Evolutionary conservation across 2,113 vertebrate genomes (phyloP).

Genomic region (Anoura caudifer): DNA sequence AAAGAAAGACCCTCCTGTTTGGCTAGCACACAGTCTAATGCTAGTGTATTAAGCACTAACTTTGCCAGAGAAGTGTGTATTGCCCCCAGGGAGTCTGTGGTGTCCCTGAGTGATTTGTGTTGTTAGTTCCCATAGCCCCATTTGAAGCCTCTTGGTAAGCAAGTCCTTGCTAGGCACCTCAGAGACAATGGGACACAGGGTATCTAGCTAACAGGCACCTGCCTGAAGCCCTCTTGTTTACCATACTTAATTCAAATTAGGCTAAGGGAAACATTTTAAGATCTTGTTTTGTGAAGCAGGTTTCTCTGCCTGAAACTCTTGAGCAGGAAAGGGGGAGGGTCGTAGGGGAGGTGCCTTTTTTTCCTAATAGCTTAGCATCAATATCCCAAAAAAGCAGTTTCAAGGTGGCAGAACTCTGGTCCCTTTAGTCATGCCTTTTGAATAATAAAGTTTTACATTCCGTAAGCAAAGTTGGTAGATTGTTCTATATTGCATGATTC

Average conservation of each 20-base stretch:
- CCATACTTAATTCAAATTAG: not conserved
- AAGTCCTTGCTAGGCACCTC: not conserved
- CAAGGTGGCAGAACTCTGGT: not conserved
- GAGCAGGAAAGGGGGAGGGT: not conserved
- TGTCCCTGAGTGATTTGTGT: not conserved
- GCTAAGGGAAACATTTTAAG: not conserved
- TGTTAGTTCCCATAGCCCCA: not conserved
- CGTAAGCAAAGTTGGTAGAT: not conserved
- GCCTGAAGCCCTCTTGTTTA: not conserved
- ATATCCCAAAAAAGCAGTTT: not conserved
- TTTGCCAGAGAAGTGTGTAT: not conserved
- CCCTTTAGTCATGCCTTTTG: not conserved
- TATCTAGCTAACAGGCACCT: not conserved
- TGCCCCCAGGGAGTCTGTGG: not conserved
- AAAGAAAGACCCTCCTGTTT: not conserved
- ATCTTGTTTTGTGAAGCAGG: not conserved
- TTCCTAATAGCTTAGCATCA: not conserved
- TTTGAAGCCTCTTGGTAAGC: not conserved
- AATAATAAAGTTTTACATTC: not conserved
- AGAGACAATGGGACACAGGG: not conserved
- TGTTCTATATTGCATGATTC: not conserved
- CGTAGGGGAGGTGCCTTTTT: not conserved
- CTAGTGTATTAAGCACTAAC: not conserved
- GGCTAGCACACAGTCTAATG: not conserved
- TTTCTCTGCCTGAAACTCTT: not conserved